Evolutionary conservation across 2,113 vertebrate genomes (phyloP), one percentile per base, ranked within the genome.

Genomic region (Piaya cayana): DNA sequence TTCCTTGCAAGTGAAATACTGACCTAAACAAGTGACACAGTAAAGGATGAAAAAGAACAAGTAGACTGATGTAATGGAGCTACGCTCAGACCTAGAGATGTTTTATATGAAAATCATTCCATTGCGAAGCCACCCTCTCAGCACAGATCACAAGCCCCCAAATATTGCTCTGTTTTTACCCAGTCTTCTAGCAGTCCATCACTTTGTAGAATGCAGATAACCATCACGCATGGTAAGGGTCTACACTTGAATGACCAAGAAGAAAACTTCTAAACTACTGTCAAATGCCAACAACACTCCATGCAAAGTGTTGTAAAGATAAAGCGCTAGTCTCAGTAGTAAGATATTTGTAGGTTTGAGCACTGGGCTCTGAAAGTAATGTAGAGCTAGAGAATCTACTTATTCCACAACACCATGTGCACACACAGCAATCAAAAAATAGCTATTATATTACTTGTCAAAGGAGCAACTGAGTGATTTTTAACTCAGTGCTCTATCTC

Each of bases 391-490:
- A 78, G 85, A 83, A 93, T 88, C 82, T 90, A 90, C 72, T 95
- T 88, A 94, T 90, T 91, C 78, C 82, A 74, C 75, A 95, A 19
- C 86, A 95, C 58, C 82, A 80, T 5, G 53, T 72, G 92, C 95
- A 92, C 90, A 93, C 95, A 97, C 89, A 92, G 74, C 10, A 4
- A 88, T 60, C 72, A 37, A 93, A 90, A 95, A 95, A 95, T 72
- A 95, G 74, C 62, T 87, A 80, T 93, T 92, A 70, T 56, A 94
- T 88, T 95, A 83, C 86, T 94, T 95, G 82, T 89, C 90, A 93
- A 96, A 90, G 82, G 85, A 97, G 93, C 68, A 95, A 82, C 90
- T 90, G 70, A 87, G 75, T 79, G 87, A 96, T 95, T 97, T 95
- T 96, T 88, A 96, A 88, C 82, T 78, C 63, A 37, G 90, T 97